These are phyloP conservation scores for Fistularia commersonii DNA, from an alignment of 2,797 vertebrate species.

Conservation along the genomic window DNA sequence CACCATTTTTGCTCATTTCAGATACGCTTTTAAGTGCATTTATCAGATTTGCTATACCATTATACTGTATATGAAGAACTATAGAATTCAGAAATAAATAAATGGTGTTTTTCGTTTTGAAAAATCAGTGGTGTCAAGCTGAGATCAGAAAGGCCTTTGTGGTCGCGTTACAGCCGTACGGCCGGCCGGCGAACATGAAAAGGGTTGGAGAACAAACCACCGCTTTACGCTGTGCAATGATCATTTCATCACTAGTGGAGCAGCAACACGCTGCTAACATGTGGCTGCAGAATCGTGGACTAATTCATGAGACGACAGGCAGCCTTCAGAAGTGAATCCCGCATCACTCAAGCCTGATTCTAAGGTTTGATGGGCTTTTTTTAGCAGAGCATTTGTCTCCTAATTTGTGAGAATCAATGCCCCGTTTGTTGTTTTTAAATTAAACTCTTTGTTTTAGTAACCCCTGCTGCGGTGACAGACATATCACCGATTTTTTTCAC, in stretches of 20 bases:
- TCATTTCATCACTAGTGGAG: conserved; percentile 10
- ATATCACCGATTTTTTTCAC: not conserved
- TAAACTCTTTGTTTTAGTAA: not conserved
- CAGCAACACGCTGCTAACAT: conserved; percentile 37
- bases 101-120: too few relatives aligned
- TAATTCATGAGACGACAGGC: conserved; percentile 56
- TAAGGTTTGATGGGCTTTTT: conserved; percentile 40
- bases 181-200: conserved; percentile 2
- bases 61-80: too few relatives aligned
- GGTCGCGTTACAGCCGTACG: conserved; percentile 8
- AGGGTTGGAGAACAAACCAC: not conserved
- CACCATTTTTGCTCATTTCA: too few relatives aligned
- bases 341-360: conserved; percentile 47
- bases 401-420: conserved; percentile 9
- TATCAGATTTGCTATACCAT: too few relatives aligned
- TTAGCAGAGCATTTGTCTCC: conserved; percentile 14
- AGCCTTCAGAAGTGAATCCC: conserved; percentile 43
- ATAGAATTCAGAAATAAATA: too few relatives aligned
- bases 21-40: too few relatives aligned
- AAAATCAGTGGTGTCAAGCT: not conserved
- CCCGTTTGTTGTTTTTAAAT: not conserved
- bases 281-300: conserved; percentile 18
- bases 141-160: conserved; percentile 16
- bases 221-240: conserved; percentile 3
- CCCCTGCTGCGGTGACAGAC: not conserved